These are phyloP conservation scores for Pedionomus torquatus DNA, from an alignment of 2,113 vertebrate genomes.

Conservation along the genomic window DNA sequence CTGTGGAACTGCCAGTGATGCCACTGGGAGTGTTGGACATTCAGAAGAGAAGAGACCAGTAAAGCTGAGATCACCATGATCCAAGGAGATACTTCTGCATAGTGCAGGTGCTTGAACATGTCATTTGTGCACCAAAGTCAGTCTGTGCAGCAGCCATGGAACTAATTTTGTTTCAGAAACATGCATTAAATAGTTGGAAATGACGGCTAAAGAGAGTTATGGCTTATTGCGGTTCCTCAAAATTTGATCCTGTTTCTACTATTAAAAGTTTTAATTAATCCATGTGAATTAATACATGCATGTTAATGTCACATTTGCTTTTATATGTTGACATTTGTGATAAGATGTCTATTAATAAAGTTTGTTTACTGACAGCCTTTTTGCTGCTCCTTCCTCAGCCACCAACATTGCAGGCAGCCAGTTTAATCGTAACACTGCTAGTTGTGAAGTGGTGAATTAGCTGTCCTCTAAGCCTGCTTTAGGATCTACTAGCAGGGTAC, in stretches of 20 bases:
- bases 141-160: not conserved
- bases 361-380: conserved; percentile 64
- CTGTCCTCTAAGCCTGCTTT: conserved; percentile 33
- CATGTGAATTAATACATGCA: conserved; percentile 59
- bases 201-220: conserved; percentile 41
- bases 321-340: conserved; percentile 44
- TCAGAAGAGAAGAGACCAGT: not conserved
- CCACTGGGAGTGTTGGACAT: not conserved
- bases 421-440: conserved; percentile 55
- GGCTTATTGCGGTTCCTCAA: conserved; percentile 55
- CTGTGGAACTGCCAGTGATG: not conserved
- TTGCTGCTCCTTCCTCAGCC: not conserved
- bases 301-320: conserved; percentile 57
- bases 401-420: conserved; percentile 31
- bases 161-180: not conserved
- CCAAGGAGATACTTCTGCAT: not conserved
- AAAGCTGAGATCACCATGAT: not conserved
- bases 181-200: not conserved
- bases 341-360: conserved; percentile 68
- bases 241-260: conserved; percentile 56
- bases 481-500: not conserved
- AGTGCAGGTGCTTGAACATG: not conserved
- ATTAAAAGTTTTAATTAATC: conserved; percentile 71
- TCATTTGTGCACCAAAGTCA: not conserved
- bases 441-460: conserved; percentile 11